phyloP scores from a whole-genome alignment of 2,113 vertebrate species.

The Burhinus bistriatus region DNA sequence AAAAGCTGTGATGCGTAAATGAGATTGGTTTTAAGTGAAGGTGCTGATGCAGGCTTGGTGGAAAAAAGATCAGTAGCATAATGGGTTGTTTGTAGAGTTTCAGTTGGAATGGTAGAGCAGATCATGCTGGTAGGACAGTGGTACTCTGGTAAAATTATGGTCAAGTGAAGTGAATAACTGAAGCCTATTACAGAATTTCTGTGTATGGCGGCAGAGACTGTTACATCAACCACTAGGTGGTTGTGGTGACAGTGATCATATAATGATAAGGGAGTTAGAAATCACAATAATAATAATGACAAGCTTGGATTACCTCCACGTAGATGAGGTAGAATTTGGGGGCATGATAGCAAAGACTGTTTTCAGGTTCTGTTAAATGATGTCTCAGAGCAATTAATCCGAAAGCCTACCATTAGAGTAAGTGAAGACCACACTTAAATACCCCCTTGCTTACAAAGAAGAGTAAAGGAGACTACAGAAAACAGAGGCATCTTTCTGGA shows the following conservation, averaged over 20 bases:
- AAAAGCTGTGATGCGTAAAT: slow-evolving; percentile 23
- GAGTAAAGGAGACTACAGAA: neutral
- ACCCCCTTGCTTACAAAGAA: neutral
- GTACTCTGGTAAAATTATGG: neutral
- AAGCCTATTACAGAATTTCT: neutral
- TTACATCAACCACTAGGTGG: neutral
- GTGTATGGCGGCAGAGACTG: neutral
- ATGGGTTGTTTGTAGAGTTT: neutral
- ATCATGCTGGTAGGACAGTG: neutral
- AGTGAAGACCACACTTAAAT: neutral
- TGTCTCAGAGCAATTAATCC: neutral
- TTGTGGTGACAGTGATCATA: neutral
- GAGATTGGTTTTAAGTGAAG: slow-evolving; percentile 14
- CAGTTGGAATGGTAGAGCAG: neutral
- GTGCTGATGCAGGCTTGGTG: slow-evolving; percentile 13
- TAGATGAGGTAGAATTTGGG: neutral
- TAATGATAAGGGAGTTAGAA: neutral
- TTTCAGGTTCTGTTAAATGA: neutral
- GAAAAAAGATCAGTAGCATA: neutral
- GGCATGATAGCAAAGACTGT: neutral
- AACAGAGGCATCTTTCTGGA: neutral
- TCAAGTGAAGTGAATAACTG: neutral
- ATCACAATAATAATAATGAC: neutral
- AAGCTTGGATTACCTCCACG: neutral
- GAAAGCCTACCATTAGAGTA: neutral